A percentile compares a stretch with the other conserved stretches of the same genome.
Evolutionary conservation across 2,113 vertebrate genomes (phyloP).

Genomic region (Calidris pugnax): DNA sequence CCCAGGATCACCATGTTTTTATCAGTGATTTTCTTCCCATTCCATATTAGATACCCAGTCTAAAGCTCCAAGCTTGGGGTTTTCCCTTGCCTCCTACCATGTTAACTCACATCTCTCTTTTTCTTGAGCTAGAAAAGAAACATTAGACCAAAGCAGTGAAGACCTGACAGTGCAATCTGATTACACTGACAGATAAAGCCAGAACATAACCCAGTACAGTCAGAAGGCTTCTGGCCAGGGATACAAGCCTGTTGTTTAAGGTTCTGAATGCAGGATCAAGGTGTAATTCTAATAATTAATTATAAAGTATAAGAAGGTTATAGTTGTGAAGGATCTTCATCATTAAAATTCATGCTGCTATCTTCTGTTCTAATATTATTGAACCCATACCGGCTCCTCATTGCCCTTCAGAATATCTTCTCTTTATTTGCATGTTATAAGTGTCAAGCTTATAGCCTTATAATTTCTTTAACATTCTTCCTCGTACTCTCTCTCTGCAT

Average conservation of each 20-base stretch:
- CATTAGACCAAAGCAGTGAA: neutral
- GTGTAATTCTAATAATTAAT: constrained; percentile 54
- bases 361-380: constrained; percentile 42
- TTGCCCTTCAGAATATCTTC: constrained; percentile 54
- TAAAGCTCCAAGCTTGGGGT: neutral
- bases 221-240: neutral
- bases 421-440: constrained; percentile 56
- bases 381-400: neutral
- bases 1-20: neutral
- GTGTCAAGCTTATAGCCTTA: constrained; percentile 43
- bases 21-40: neutral
- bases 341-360: constrained; percentile 50
- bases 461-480: constrained; percentile 36
- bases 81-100: neutral
- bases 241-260: neutral
- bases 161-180: neutral
- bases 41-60: neutral
- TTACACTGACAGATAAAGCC: neutral
- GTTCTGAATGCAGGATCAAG: neutral
- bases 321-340: constrained; percentile 15
- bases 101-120: neutral
- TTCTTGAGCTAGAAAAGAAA: neutral
- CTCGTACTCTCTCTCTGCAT: neutral
- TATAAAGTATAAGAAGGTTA: constrained; percentile 45
- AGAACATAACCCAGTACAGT: neutral